Evolutionary conservation across 2,113 vertebrate genomes (phyloP).

Genomic region (Apus apus): DNA sequence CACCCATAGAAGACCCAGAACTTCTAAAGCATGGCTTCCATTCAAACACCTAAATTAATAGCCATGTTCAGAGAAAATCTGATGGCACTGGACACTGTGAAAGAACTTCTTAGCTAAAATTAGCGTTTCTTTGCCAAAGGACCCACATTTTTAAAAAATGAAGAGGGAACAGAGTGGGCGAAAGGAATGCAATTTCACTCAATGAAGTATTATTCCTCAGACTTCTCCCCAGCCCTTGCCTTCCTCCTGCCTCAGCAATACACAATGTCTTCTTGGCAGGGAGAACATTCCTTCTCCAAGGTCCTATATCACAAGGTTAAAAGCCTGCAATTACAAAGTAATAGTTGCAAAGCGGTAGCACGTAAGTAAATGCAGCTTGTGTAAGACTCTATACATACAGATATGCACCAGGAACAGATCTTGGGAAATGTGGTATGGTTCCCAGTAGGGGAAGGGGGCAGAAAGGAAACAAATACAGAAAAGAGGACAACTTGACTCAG

Average conservation of each 20-base stretch:
- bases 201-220: background rate
- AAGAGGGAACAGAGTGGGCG: background rate
- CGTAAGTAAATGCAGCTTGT: background rate
- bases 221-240: background rate
- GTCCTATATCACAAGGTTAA: background rate
- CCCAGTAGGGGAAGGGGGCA: background rate
- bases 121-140: background rate
- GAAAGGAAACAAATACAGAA: background rate
- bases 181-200: background rate
- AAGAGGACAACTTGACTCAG: background rate
- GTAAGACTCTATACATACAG: background rate
- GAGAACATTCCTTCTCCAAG: conserved; percentile 30
- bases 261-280: background rate
- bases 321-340: background rate
- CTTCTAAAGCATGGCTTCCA: background rate
- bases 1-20: background rate
- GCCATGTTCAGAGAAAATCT: background rate
- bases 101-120: background rate
- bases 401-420: background rate
- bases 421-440: background rate
- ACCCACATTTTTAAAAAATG: background rate
- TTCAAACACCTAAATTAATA: conserved; percentile 31
- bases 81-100: background rate
- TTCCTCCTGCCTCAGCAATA: background rate
- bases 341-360: background rate